Evolutionary conservation across 2,113 vertebrate species (phyloP), one percentile per base, ranked within the genome.

Genomic region (Parus major): DNA sequence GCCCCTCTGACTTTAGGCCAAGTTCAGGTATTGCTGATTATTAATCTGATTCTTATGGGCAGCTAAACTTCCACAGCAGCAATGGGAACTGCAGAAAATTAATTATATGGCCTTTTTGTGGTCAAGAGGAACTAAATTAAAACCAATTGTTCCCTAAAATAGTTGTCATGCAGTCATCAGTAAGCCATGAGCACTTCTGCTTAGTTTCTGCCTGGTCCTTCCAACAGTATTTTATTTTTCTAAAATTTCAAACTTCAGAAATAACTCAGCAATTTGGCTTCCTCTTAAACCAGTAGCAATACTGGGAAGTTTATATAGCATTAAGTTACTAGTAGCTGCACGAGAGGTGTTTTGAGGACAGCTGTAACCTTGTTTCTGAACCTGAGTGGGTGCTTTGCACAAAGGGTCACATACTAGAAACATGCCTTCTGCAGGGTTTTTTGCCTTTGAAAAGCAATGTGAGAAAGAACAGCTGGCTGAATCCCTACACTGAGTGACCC

Each of bases 121-220:
- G 18, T 66, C 50, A 70, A 63, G 56, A 86, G 42, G 60, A 77
- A 4, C 82, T 73, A 9, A 80, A 73, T 33, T 70, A 27, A 57
- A 61, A 86, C 7, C 17, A 63, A 6, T 66, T 86, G 42, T 88
- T 94, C 56, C 19, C 31, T 55, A 6, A 22, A 33, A 9, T 17
- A 60, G 17, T 56, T 1, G 0, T 65, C 7, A 3, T 15, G 28
- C 11, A 6, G n/a, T 75, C 27, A 0, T 71, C 19, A 46, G 39
- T 36, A 78, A 80, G 22, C 64, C 5, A 0, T 22, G 3, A 36
- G 33, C 14, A 5, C 20, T 89, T 86, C 9, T 47, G 21, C 22
- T 85, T 77, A 9, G 28, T 36, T 87, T 79, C 55, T 82, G 21
- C 50, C 28, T 56, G 5, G 7, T 92, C n/a, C n/a, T 61, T 14